phyloP scores from a whole-genome alignment of 2,113 vertebrate species.

The Sylvia atricapilla region DNA sequence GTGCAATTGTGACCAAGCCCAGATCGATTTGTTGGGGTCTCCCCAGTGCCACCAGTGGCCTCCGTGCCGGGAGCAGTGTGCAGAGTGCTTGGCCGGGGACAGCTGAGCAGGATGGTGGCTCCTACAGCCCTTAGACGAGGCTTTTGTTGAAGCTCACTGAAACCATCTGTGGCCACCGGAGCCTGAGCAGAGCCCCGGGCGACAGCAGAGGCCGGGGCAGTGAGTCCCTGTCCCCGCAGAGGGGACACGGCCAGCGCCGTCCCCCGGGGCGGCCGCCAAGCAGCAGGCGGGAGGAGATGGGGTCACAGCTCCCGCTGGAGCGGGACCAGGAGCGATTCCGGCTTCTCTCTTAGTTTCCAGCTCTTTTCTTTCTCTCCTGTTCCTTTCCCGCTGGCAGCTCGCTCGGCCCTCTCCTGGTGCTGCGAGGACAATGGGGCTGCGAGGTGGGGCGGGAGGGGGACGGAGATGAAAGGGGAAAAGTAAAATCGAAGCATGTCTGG shows the following conservation, averaged over 20 bases:
- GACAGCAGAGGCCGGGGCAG: background rate
- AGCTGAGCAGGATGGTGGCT: background rate
- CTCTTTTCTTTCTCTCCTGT: background rate
- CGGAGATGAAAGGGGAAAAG: conserved; percentile 57
- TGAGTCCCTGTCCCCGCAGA: accelerated
- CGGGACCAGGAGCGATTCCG: conserved; percentile 22
- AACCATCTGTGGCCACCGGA: background rate
- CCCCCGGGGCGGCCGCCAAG: background rate
- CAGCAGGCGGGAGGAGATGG: background rate
- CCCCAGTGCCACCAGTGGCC: background rate
- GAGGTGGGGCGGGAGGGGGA: conserved; percentile 41
- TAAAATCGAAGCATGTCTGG: conserved; percentile 52
- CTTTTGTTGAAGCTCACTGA: conserved; percentile 18
- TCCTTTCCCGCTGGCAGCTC: conserved; percentile 4
- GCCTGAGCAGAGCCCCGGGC: background rate
- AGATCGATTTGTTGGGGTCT: accelerated
- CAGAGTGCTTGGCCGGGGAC: accelerated
- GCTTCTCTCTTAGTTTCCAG: conserved; percentile 19
- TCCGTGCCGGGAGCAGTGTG: background rate
- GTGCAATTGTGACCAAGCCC: accelerated
- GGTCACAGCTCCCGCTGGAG: conserved; percentile 23
- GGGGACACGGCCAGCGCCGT: background rate
- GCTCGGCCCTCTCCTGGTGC: background rate
- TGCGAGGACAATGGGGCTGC: conserved; percentile 1
- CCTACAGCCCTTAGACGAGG: background rate